Conservation (phyloP, 2,113 vertebrate genomes). For the Falco punctatus region DNA sequence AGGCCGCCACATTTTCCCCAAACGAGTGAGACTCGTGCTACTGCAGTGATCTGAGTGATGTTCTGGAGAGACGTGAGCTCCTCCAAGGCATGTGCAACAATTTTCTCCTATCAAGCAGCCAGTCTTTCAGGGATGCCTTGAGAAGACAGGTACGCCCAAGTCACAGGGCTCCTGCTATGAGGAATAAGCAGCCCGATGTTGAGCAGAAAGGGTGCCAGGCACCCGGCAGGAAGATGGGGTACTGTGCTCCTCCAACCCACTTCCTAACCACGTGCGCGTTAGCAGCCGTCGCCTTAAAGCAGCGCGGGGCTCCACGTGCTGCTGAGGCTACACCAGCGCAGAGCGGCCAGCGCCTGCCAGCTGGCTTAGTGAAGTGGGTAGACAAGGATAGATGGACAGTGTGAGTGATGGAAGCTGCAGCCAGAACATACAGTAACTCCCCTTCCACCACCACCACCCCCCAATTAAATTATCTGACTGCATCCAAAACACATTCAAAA, state of each 20-base stretch:
- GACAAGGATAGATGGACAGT: background rate
- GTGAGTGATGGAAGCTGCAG: slow-evolving; percentile 32
- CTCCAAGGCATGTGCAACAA: background rate
- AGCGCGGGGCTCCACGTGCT: background rate
- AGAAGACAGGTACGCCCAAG: background rate
- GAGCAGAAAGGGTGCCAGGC: background rate
- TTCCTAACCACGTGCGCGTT: background rate
- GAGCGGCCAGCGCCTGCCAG: background rate
- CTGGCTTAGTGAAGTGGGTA: background rate
- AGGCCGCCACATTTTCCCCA: background rate
- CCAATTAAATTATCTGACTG: background rate
- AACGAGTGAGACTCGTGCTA: background rate
- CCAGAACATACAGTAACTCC: slow-evolving; percentile 24
- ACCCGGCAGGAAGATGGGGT: background rate
- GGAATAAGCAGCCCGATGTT: background rate
- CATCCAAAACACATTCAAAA: background rate
- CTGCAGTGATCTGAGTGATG: background rate
- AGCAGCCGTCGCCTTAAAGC: background rate
- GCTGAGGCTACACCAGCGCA: background rate
- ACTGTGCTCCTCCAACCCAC: background rate
- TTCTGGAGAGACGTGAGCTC: background rate
- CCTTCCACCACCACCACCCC: too few relatives aligned
- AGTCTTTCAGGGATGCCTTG: background rate
- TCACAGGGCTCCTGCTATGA: background rate
- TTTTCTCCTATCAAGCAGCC: background rate